Conservation (phyloP, 1,140 invertebrate genomes). For the Meloidogyne floridensis region DNA sequence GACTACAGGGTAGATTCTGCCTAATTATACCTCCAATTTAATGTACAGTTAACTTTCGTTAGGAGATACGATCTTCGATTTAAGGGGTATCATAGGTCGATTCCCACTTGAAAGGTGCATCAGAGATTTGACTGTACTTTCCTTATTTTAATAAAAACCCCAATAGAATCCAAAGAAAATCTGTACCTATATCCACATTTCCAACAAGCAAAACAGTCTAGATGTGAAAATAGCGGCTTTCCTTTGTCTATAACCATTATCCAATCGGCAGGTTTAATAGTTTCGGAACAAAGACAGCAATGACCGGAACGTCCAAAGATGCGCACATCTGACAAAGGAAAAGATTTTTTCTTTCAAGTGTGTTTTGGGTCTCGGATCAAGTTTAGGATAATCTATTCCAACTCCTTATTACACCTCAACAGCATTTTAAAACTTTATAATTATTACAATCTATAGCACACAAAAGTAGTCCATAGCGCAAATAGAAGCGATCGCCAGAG, state of each 20-base stretch:
- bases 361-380: too few species aligned
- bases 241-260: background rate
- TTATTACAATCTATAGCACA: background rate
- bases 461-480: background rate
- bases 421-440: background rate
- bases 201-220: background rate
- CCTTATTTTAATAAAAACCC: too few species aligned
- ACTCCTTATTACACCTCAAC: too few species aligned
- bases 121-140: too few species aligned
- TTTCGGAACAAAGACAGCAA: background rate
- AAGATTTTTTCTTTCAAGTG: background rate
- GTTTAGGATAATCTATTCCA: too few species aligned
- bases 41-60: too few species aligned
- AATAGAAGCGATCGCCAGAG: background rate
- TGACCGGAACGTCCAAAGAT: background rate
- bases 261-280: background rate
- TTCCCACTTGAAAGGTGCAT: too few species aligned
- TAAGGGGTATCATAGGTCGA: too few species aligned
- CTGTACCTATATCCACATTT: background rate
- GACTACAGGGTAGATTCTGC: too few species aligned
- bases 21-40: too few species aligned
- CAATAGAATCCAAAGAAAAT: too few species aligned
- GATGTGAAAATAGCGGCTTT: background rate
- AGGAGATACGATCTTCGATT: too few species aligned
- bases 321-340: background rate